Evolutionary conservation across 1,140 invertebrate genomes (phyloP), one percentile per base, ranked within the genome.

Genomic region (Centruroides vittatus): DNA sequence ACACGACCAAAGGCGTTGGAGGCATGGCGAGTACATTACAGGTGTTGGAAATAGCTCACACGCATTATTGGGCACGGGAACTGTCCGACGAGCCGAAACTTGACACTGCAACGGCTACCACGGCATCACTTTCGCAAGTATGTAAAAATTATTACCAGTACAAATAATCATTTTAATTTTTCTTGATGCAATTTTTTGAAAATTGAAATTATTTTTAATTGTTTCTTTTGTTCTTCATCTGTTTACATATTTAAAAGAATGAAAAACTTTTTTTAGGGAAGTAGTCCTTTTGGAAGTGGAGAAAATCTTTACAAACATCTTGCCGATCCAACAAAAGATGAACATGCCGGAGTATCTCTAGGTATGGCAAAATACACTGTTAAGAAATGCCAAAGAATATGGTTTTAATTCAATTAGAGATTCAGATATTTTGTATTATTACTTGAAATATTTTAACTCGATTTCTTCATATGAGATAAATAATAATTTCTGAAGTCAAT

Each of bases 1-100:
- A 89, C 72, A 81, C 83, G 23, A 97, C 95, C 78, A 92, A 92
- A 69, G 93, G 93, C 0, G 79, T 93, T 0, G 93, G 94, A 58
- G 97, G 97, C 35, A 94, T 98, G 86, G 95, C 95, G 0, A 96
- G 92, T 4, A 89, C 93, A 11, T 95, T 93, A 73, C 70, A 71
- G 50, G 78, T 98, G 54, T 84, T 98, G 64, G 95, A 99, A 79
- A 94, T 99, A 71, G 90, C 93, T 3, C 94, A 99, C 74, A 99
- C 95, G 0, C 95, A 99, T 75, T 99, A 91, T 72, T 98, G 93
- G 93, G 87, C 86, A 56, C 89, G 90, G 71, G 93, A 96, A 70
- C 71, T 68, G 46, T 65, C 68, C 9, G 66, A 62, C 34, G 67
- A 67, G 10, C 66, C 67, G 13, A 64, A 64, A 55, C 52, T 66